phyloP scores from a whole-genome alignment of 2,888 invertebrate genomes.

The Eilema griseolum region DNA sequence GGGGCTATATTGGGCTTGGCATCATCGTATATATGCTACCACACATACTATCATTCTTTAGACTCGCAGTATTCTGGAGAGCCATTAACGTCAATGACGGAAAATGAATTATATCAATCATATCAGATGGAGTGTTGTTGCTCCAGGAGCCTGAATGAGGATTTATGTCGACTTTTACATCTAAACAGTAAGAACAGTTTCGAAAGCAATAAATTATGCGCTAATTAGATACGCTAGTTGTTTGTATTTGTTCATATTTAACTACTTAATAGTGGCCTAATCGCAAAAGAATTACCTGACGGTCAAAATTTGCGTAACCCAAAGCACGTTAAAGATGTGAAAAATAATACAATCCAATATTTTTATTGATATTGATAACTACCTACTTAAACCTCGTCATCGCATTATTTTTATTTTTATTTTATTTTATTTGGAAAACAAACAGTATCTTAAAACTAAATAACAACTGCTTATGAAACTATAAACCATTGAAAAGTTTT shows the following conservation, averaged over 20 bases:
- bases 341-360: too few relatives aligned
- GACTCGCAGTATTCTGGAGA: slow-evolving; percentile 52
- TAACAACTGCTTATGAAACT: too few relatives aligned
- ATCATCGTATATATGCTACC: slow-evolving; percentile 89
- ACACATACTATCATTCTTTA: slow-evolving; percentile 89
- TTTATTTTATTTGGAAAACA: too few relatives aligned
- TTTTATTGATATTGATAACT: too few relatives aligned
- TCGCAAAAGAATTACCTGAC: background rate
- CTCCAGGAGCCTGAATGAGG: slow-evolving; percentile 36
- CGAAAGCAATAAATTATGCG: slow-evolving; percentile 36
- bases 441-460: too few relatives aligned
- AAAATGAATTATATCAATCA: slow-evolving; percentile 28
- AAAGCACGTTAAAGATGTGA: background rate
- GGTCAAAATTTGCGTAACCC: background rate
- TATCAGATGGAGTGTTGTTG: slow-evolving; percentile 44
- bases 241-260: background rate
- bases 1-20: slow-evolving; percentile 90
- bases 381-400: too few relatives aligned
- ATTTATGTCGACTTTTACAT: slow-evolving; percentile 36
- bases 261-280: background rate
- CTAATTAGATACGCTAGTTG: slow-evolving; percentile 21
- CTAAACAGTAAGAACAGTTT: slow-evolving; percentile 39
- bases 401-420: too few relatives aligned
- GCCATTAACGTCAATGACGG: slow-evolving; percentile 45
- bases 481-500: too few relatives aligned